Conservation (phyloP, 1,140 invertebrate species). For the Drosophila equinoxialis region DNA sequence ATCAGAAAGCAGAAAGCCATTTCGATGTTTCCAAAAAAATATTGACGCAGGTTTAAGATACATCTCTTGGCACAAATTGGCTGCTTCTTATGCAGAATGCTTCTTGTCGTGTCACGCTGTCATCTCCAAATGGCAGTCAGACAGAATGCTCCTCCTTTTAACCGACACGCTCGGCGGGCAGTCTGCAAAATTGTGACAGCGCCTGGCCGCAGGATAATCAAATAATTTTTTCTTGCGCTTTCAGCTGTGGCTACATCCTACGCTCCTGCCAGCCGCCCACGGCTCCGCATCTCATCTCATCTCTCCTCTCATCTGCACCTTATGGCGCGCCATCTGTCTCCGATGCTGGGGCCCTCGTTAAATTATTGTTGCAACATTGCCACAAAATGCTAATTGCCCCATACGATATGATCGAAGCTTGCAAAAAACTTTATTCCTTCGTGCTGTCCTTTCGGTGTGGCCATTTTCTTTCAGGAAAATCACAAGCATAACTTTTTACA, state of each 20-base stretch:
- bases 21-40: no score
- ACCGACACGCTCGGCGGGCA: slow-evolving; percentile 69
- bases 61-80: no score
- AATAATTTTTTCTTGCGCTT: slow-evolving; percentile 62
- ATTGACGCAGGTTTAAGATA: no score
- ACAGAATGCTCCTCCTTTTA: slow-evolving; percentile 17
- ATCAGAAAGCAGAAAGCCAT: no score
- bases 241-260: slow-evolving; percentile 32
- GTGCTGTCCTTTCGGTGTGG: slow-evolving; percentile 4
- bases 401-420: slow-evolving; percentile 64
- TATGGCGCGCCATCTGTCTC: slow-evolving; percentile 25
- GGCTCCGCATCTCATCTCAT: background rate
- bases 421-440: slow-evolving; percentile 22
- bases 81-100: background rate
- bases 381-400: slow-evolving; percentile 79
- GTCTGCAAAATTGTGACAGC: slow-evolving; percentile 79
- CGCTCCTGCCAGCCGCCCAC: slow-evolving; percentile 2
- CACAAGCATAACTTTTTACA: slow-evolving; percentile 47
- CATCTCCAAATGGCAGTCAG: slow-evolving; percentile 1
- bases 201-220: slow-evolving; percentile 81
- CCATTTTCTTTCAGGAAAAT: slow-evolving; percentile 6
- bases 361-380: slow-evolving; percentile 79
- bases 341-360: slow-evolving; percentile 48
- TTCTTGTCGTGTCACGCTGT: slow-evolving; percentile 7
- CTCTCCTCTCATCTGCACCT: no score